phyloP scores from a whole-genome alignment of 1,140 invertebrate genomes.

The Lepidurus packardi region DNA sequence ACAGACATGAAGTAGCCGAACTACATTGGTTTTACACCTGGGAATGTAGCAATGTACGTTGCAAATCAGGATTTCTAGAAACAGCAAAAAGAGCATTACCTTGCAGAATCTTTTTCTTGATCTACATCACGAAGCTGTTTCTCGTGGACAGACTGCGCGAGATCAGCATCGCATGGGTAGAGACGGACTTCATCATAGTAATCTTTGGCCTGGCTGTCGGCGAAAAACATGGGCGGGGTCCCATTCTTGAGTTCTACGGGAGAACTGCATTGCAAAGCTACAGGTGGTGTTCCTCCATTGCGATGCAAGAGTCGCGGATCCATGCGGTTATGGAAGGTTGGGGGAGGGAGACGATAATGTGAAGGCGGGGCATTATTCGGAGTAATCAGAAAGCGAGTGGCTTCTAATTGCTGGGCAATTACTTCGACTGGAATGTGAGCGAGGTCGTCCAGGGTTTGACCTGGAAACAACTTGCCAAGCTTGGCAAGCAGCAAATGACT shows the following conservation, averaged over 20 bases:
- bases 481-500: slow-evolving; percentile 7
- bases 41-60: not conserved
- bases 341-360: not conserved
- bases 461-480: not conserved
- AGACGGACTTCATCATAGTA: not conserved
- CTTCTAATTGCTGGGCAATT: not conserved
- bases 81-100: not conserved
- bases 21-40: not conserved
- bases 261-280: slow-evolving; percentile 12
- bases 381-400: not conserved
- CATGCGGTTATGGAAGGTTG: not conserved
- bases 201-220: not conserved
- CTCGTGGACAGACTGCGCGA: not conserved
- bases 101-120: not conserved
- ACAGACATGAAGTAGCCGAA: not conserved
- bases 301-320: not conserved
- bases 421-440: not conserved
- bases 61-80: not conserved
- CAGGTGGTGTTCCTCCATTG: not conserved
- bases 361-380: not conserved
- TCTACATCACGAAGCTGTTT: not conserved
- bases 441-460: not conserved
- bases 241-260: not conserved
- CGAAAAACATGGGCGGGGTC: not conserved
- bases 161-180: not conserved